A percentile compares a stretch with the other conserved stretches of the same genome.
These are phyloP conservation scores for Strix uralensis DNA, from an alignment of 2,113 vertebrate genomes.

Conservation along the genomic window DNA sequence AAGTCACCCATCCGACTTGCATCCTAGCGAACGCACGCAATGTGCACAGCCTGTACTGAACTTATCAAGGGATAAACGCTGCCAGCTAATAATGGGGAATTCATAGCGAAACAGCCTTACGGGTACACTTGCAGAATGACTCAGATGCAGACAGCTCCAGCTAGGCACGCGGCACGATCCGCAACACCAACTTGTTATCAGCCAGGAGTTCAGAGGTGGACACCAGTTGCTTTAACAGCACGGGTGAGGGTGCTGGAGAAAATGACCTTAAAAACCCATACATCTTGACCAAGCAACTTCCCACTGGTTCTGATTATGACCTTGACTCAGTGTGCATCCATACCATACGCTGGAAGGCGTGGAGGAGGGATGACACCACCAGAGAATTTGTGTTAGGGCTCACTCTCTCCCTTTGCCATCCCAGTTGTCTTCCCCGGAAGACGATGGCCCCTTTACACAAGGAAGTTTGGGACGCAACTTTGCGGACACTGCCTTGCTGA, in stretches of 20 bases:
- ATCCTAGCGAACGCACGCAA: accelerated
- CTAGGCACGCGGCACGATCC: accelerated
- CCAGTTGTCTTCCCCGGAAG: not conserved
- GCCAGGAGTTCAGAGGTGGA: not conserved
- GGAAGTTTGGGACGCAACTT: not conserved
- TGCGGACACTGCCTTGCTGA: not conserved
- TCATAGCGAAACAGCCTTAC: not conserved
- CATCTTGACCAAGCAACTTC: not conserved
- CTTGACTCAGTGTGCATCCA: accelerated
- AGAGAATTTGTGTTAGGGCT: not conserved
- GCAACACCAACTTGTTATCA: not conserved
- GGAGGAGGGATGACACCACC: not conserved
- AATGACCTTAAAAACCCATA: not conserved
- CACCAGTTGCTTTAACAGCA: not conserved
- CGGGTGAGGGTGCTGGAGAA: not conserved
- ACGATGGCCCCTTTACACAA: not conserved
- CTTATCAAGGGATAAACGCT: not conserved
- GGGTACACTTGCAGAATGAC: not conserved
- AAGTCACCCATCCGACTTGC: not conserved
- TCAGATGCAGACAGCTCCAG: not conserved
- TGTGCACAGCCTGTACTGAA: not conserved
- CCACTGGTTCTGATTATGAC: not conserved
- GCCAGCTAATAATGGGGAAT: not conserved
- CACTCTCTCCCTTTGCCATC: not conserved
- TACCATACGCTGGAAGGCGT: accelerated